Evolutionary conservation across 2,888 invertebrate genomes (phyloP).

Genomic region (Drosophila mulleri): DNA sequence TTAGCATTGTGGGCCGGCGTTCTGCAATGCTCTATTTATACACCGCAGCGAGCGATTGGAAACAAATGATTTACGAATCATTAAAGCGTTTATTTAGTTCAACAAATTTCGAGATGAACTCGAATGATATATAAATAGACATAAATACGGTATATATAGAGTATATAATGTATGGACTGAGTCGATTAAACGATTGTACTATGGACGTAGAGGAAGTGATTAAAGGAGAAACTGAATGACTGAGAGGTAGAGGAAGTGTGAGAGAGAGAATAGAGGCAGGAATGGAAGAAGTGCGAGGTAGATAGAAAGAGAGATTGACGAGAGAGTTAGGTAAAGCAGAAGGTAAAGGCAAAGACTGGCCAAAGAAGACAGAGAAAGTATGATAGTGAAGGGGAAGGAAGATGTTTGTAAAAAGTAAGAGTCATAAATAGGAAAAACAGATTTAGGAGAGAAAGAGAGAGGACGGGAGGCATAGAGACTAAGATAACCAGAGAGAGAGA

Average conservation of each 20-base stretch:
- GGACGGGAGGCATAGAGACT: too few relatives aligned
- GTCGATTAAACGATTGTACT: too few relatives aligned
- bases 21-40: conserved; percentile 16
- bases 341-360: too few relatives aligned
- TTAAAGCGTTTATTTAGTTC: conserved; percentile 3
- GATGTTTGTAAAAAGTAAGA: too few relatives aligned
- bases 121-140: background rate
- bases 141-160: background rate
- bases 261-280: background rate
- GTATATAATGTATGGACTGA: background rate
- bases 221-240: background rate
- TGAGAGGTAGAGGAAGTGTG: background rate
- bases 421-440: too few relatives aligned
- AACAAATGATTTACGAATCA: conserved; percentile 1
- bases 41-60: conserved; percentile 8
- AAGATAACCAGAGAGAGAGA: too few relatives aligned
- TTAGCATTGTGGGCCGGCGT: conserved; percentile 23
- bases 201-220: background rate
- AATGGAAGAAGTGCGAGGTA: background rate
- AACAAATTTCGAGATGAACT: background rate
- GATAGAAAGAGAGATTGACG: background rate
- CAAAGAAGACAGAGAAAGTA: too few relatives aligned
- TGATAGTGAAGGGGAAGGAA: too few relatives aligned
- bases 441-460: background rate
- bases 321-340: background rate